Base-by-base conservation (phyloP, 2,888 invertebrate species). In the Sarcophaga subvicina region DNA sequence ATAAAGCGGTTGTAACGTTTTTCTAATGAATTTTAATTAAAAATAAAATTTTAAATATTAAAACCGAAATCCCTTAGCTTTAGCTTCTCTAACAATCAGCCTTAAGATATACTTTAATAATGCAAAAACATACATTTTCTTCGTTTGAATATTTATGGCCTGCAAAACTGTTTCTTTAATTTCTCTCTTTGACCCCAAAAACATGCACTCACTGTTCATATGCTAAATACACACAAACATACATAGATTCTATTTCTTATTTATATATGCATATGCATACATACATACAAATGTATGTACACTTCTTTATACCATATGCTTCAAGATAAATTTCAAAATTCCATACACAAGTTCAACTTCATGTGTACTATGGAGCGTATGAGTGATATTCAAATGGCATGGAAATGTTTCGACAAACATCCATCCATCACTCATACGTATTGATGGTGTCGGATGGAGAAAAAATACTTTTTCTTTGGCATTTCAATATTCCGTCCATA, bases 1-100 rank as follows among this genome's bases (percentile, higher is more conserved):
- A 37, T 37, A 37, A 8, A 37, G 10, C 2, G 10, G 10, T 37
- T 37, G 8, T 37, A 37, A n/a, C 12, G 10, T 49, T 71, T 64
- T 69, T 69, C 2, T 76, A 25, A 27, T 47, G 64, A n/a, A 37
- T 59, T 82, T 82, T 82, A 82, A 77, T 70, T 66, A 82, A 80
- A 66, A 72, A 10, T 10, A 37, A 37, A 37, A 37, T 37, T 10
- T 37, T 37, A 0, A 37, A 8, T 37, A 37, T 37, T 37, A 2
- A 37, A 37, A 37, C 2, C 2, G 2, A 10, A 37, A 10, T 37
- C 37, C 37, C 10, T 37, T 37, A 2, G 8, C 37, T 8, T 37
- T 0, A 10, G 37, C 2, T 10, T 37, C 8, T 8, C 10, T 8
- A 37, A 2, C 37, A 37, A 37, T 37, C 37, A 37, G 37, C 37